Evolutionary conservation across 2,113 vertebrate genomes (phyloP).

Genomic region (Protobothrops mucrosquamatus): DNA sequence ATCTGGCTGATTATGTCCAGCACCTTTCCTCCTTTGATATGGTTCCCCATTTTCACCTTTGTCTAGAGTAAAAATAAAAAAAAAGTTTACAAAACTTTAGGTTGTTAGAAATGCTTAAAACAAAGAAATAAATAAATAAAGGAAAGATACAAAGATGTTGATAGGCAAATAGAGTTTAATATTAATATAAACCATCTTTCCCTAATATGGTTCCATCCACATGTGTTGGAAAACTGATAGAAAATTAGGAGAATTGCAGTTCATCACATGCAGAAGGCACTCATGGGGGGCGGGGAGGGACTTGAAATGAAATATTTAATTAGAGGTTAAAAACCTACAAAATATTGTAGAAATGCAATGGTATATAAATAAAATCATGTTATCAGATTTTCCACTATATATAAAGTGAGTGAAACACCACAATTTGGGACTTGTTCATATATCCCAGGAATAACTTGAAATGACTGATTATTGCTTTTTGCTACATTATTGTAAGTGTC

Average conservation of each 20-base stretch:
- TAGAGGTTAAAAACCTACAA: not conserved
- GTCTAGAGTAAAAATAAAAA: slow-evolving; percentile 66
- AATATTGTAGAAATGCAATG: not conserved
- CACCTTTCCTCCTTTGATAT: slow-evolving; percentile 77
- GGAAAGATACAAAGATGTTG: not conserved
- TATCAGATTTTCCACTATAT: not conserved
- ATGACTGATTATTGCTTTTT: not conserved
- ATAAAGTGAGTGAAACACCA: not conserved
- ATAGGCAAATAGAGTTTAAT: not conserved
- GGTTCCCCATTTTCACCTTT: slow-evolving; percentile 91
- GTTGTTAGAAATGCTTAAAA: not conserved
- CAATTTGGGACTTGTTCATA: not conserved
- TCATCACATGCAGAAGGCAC: not conserved
- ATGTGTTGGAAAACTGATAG: not conserved
- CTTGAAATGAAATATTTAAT: not conserved
- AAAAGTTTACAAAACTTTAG: rapidly evolving
- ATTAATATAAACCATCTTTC: not conserved
- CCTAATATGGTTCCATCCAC: not conserved
- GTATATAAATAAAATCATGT: not conserved
- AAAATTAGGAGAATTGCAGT: not conserved
- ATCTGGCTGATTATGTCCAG: not conserved
- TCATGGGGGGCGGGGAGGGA: not conserved
- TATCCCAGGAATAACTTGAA: not conserved
- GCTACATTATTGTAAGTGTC: not conserved
- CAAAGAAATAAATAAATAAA: not conserved